Evolutionary conservation across 2,888 invertebrate genomes (phyloP), one percentile per base, ranked within the genome.

Genomic region (Globia sparganii): DNA sequence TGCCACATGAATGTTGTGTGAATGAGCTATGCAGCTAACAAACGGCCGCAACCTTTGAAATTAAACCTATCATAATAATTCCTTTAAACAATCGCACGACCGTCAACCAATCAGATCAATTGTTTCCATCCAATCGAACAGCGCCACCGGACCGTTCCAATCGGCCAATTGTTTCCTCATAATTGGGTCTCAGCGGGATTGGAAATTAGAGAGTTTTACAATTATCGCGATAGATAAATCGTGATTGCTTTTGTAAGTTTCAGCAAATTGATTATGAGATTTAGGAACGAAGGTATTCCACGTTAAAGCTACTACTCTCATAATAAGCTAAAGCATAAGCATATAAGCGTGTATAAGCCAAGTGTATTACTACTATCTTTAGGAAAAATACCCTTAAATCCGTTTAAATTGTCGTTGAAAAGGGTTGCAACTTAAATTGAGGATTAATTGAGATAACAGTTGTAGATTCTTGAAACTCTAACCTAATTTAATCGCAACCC

Each of bases 121-220:
- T 78, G 76, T 61, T 81, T 86, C 84, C 78, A 72, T 53, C 65
- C 81, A 80, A 86, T 82, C 64, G 67, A 72, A 71, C 72, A 66
- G 31, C 75, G 25, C 79, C 73, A 74, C 68, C 70, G 66, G 71
- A 75, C 80, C 77, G 62, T 71, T 78, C 43, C 37, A 56, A 87
- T 78, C 61, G 56, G 43, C 77, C 75, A 78, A 87, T 88, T 82
- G 87, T 86, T 84, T 80, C 77, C 77, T 77, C 84, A 82, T 88
- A 88, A 88, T 87, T 88, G 87, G 74, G 68, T 78, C 77, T 78
- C 79, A 69, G 56, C 64, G 73, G 65, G 58, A 78, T 84, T 77
- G 64, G 77, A 78, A 88, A 82, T 82, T 78, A 80, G 80, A 77
- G 80, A 88, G 80, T 87, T 88, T 88, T 87, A 84, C 88, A 88